These are phyloP conservation scores for Acanthococcus lagerstroemiae DNA, from an alignment of 2,888 invertebrate genomes.

Conservation along the genomic window DNA sequence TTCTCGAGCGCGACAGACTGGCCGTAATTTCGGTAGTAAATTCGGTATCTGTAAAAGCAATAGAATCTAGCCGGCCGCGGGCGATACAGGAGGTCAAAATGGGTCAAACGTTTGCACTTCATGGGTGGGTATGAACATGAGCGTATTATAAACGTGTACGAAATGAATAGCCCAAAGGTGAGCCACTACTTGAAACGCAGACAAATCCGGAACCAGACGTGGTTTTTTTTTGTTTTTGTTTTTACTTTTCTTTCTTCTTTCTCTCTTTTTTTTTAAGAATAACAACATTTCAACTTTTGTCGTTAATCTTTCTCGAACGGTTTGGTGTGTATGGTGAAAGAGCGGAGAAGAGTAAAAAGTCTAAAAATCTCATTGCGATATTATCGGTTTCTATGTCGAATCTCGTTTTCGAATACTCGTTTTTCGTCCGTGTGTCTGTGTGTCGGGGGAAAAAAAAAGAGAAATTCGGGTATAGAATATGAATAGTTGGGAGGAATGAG, in stretches of 20 bases:
- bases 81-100: slow-evolving; percentile 9
- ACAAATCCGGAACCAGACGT: slow-evolving; percentile 26
- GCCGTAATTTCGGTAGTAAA: background rate
- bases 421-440: background rate
- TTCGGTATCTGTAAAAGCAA: background rate
- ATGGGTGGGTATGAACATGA: slow-evolving; percentile 13
- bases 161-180: slow-evolving; percentile 22
- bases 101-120: slow-evolving; percentile 21
- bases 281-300: slow-evolving; percentile 23
- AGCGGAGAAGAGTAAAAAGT: background rate
- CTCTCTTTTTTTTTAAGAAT: slow-evolving; percentile 4
- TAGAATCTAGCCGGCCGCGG: background rate
- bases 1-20: background rate
- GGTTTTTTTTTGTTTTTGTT: background rate
- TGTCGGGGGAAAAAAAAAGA: slow-evolving; percentile 15
- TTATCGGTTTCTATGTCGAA: slow-evolving; percentile 7
- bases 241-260: background rate
- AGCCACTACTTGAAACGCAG: slow-evolving; percentile 15
- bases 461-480: slow-evolving; percentile 21
- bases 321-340: background rate
- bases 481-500: background rate
- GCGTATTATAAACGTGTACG: background rate
- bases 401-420: slow-evolving; percentile 8
- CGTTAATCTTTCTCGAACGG: background rate
- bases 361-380: slow-evolving; percentile 8